Base-by-base conservation (phyloP, 2,113 vertebrate genomes). In the Engraulis encrasicolus region DNA sequence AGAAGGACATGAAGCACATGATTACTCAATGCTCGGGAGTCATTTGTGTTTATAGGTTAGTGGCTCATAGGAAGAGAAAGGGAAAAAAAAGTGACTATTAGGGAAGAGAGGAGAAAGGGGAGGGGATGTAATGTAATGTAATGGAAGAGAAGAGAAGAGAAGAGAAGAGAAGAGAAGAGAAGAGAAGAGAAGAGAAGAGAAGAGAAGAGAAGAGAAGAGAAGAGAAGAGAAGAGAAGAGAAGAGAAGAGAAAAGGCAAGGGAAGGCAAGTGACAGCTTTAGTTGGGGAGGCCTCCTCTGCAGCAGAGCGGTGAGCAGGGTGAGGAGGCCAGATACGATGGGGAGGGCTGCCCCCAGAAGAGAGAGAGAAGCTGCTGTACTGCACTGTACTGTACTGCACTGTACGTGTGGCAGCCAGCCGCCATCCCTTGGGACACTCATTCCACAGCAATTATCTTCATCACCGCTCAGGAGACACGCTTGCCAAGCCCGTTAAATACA, bases 391-490 rank as follows among this genome's bases (percentile, higher is more conserved):
- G n/a, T n/a, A n/a, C n/a, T n/a, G n/a, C n/a, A n/a, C n/a, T n/a
- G n/a, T n/a, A n/a, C 27, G 48, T 82, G 66, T 81, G 49, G 88
- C 92, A 92, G 91, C 54, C 82, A 89, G 90, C 85, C 71, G 85
- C 82, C 34, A 81, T 90, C 93, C 86, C 85, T n/a, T 2, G 91
- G 92, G 92, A 91, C 85, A 11, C 83, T 89, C 90, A 88, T 89
- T 94, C 91, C 88, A 92, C 87, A 92, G 89, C 92, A 93, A 94
- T 95, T 94, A 95, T 92, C 92, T 92, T 89, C 93, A 93, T 84
- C 87, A 84, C 89, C 87, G 86, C 91, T 92, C 91, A 45, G 78
- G 91, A 93, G 91, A 93, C 87, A 79, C 79, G 77, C 85, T 81
- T 86, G 87, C 52, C 37, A 85, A 50, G 79, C 45, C 78, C 71